These are phyloP conservation scores for Anoplius nigerrimus DNA, from an alignment of 2,888 invertebrate species.

Conservation along the genomic window DNA sequence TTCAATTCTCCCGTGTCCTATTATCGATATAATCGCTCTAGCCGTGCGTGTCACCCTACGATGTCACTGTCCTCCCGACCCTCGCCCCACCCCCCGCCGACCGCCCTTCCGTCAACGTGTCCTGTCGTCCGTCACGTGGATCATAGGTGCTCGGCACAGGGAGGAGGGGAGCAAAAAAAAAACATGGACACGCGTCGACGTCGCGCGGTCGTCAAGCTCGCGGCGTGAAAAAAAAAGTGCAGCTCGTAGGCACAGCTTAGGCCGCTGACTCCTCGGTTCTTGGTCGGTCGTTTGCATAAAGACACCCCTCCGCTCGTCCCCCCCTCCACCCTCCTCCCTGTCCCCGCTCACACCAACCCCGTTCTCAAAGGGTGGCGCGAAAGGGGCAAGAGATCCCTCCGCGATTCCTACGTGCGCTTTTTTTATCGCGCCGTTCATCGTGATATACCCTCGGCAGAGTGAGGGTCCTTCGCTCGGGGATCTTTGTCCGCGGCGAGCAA, in stretches of 20 bases:
- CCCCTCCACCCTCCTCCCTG: conserved; percentile 3
- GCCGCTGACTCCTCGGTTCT: conserved; percentile 44
- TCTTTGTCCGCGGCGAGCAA: conserved; percentile 43
- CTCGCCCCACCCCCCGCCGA: conserved; percentile 4
- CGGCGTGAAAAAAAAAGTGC: conserved; percentile 41
- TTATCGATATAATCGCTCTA: conserved; percentile 64
- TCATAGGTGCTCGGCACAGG: conserved; percentile 5
- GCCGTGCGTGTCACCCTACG: conserved; percentile 57
- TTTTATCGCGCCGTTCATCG: conserved; percentile 49
- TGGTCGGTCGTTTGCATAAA: conserved; percentile 52
- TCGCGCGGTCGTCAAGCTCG: conserved; percentile 2
- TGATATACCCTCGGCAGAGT: conserved; percentile 19
- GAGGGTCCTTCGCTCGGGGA: conserved; percentile 21
- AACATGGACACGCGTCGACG: conserved; percentile 2
- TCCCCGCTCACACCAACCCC: no score
- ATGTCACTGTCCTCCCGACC: conserved; percentile 17
- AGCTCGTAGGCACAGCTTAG: conserved; percentile 24
- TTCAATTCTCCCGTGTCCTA: conserved; percentile 52
- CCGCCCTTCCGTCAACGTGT: conserved; percentile 1
- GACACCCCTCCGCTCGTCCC: conserved; percentile 31
- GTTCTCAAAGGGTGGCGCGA: conserved; percentile 1
- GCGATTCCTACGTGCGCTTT: conserved; percentile 37
- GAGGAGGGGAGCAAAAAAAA: conserved; percentile 12
- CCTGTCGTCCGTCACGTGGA: not conserved
- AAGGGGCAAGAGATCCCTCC: conserved; percentile 35